Conservation (phyloP, 1,140 invertebrate genomes). For the Caenorhabditis latens region DNA sequence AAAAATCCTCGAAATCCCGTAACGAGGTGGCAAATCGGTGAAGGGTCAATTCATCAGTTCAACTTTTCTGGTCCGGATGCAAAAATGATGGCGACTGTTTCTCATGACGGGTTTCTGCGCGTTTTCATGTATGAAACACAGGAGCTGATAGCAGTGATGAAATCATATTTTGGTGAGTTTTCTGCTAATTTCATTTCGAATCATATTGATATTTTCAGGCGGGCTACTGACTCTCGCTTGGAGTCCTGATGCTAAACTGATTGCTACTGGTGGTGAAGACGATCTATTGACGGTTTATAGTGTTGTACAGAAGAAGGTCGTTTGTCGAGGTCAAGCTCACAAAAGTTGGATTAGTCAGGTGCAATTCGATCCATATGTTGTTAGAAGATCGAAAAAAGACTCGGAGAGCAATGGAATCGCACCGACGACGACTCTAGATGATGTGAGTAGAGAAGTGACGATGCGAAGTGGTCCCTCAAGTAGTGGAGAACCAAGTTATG, state of each 20-base stretch:
- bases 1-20: constrained; percentile 95
- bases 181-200: background rate
- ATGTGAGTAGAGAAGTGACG: background rate
- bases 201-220: constrained; percentile 79
- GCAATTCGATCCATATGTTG: constrained; percentile 93
- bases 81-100: constrained; percentile 88
- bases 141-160: constrained; percentile 87
- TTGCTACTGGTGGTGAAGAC: constrained; percentile 97
- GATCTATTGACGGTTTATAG: constrained; percentile 98
- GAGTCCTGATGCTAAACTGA: constrained; percentile 94
- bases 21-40: constrained; percentile 87
- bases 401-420: background rate
- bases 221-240: constrained; percentile 93
- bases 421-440: background rate
- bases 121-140: constrained; percentile 97
- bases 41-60: constrained; percentile 93
- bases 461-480: constrained; percentile 8
- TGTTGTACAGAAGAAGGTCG: constrained; percentile 87
- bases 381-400: constrained; percentile 80
- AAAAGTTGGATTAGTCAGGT: constrained; percentile 85
- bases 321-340: constrained; percentile 91
- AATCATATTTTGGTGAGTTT: constrained; percentile 82
- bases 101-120: constrained; percentile 93
- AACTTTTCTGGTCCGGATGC: constrained; percentile 91
- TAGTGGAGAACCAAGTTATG: background rate